Evolutionary conservation across 2,888 invertebrate species (phyloP).

Genomic region (Chymomyza fuscimana): DNA sequence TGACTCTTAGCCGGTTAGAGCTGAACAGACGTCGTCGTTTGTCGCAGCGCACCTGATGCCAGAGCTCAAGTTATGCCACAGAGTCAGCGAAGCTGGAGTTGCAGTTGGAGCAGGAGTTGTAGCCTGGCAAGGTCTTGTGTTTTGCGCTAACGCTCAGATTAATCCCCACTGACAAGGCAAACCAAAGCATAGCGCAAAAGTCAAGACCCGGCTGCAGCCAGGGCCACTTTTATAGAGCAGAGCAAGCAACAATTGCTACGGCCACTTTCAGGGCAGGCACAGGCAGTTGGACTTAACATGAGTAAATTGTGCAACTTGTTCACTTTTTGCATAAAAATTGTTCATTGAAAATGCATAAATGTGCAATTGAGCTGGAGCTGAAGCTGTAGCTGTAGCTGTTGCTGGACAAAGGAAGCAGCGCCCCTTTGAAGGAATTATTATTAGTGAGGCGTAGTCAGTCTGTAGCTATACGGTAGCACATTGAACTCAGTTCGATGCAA

Average conservation of each 20-base stretch:
- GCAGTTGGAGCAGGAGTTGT: constrained; percentile 19
- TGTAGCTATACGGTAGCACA: constrained; percentile 51
- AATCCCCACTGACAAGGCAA: constrained; percentile 61
- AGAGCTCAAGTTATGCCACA: neutral
- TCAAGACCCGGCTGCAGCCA: constrained; percentile 12
- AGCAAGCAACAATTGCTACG: constrained; percentile 69
- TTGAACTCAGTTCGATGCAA: constrained; percentile 69
- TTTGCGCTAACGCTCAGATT: constrained; percentile 52
- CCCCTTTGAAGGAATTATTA: constrained; percentile 59
- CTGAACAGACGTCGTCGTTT: neutral
- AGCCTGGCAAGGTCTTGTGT: constrained; percentile 55
- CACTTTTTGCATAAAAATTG: constrained; percentile 74
- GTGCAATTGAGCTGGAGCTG: constrained; percentile 53
- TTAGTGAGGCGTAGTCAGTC: constrained; percentile 24
- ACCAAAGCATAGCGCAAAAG: constrained; percentile 26
- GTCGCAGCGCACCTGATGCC: constrained; percentile 25
- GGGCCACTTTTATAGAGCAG: constrained; percentile 69
- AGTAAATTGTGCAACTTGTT: constrained; percentile 74
- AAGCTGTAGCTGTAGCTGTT: constrained; percentile 16
- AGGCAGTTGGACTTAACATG: constrained; percentile 52
- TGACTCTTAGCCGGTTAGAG: neutral
- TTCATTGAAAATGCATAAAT: constrained; percentile 74
- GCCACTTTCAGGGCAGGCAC: constrained; percentile 19
- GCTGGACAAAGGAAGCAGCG: constrained; percentile 57
- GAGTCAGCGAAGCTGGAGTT: constrained; percentile 34